A percentile compares a stretch with the other conserved stretches of the same genome.
These are phyloP conservation scores for Plecturocebus donacophilus DNA, from an alignment of 2,113 vertebrate species.

Conservation along the genomic window DNA sequence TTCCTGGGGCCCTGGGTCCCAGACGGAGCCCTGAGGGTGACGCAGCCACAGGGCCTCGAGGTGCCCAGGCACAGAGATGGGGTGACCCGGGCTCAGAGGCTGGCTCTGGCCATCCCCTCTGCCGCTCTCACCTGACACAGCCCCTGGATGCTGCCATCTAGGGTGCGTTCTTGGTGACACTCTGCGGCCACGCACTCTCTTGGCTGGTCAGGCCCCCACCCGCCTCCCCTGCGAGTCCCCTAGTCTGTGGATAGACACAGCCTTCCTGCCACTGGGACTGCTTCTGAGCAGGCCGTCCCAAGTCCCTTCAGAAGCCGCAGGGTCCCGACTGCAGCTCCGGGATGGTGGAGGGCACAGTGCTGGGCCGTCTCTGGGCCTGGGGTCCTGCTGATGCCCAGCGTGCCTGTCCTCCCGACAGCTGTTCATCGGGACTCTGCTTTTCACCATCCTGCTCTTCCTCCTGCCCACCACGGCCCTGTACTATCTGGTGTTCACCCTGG, in stretches of 20 bases:
- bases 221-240: background rate
- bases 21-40: background rate
- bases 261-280: background rate
- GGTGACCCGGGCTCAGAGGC: background rate
- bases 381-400: background rate
- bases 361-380: accelerated
- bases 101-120: background rate
- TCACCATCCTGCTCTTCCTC: constrained; percentile 96
- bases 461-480: constrained; percentile 96
- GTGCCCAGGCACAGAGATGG: background rate
- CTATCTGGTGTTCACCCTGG: constrained; percentile 98
- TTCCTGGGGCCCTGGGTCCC: accelerated
- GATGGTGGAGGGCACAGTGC: background rate
- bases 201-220: background rate
- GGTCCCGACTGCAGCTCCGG: background rate
- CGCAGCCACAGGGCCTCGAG: background rate
- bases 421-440: constrained; percentile 96
- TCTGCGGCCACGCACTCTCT: background rate
- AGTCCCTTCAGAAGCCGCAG: background rate
- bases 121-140: background rate
- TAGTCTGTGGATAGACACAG: accelerated
- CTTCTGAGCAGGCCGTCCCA: background rate
- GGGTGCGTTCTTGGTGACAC: background rate
- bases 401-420: constrained; percentile 82
- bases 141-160: background rate